Conservation (phyloP, 2,888 invertebrate genomes). For the Parnassius glacialis region DNA sequence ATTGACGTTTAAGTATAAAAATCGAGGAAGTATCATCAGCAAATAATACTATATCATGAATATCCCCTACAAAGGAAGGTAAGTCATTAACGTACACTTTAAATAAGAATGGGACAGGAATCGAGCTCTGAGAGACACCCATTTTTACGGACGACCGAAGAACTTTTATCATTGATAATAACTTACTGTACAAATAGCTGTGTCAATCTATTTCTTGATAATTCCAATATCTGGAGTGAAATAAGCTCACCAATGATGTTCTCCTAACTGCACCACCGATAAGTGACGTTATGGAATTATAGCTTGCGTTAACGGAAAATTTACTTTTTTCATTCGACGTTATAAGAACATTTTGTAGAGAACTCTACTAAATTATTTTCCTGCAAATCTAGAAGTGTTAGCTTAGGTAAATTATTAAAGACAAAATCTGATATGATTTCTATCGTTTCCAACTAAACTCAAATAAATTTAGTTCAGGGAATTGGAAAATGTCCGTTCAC, state of each 20-base stretch:
- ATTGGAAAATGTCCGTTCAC: slow-evolving; percentile 83
- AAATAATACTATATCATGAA: no score
- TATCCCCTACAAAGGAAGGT: no score
- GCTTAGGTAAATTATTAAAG: slow-evolving; percentile 84
- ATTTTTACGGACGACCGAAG: no score
- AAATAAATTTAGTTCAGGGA: slow-evolving; percentile 86
- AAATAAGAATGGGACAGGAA: no score
- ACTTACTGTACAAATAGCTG: slow-evolving; percentile 55
- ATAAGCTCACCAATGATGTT: slow-evolving; percentile 82
- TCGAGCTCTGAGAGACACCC: no score
- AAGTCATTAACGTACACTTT: no score
- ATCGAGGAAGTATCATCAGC: no score
- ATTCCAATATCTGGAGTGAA: slow-evolving; percentile 49
- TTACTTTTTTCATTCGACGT: slow-evolving; percentile 81
- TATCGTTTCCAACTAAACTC: slow-evolving; percentile 88
- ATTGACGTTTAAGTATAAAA: no score
- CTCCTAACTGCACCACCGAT: slow-evolving; percentile 75
- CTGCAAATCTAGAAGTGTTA: slow-evolving; percentile 87
- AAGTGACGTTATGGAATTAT: slow-evolving; percentile 78
- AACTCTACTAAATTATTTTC: slow-evolving; percentile 85
- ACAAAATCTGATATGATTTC: slow-evolving; percentile 84
- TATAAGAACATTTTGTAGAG: slow-evolving; percentile 82
- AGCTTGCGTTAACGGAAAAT: slow-evolving; percentile 86
- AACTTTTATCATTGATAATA: no score
- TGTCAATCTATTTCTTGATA: slow-evolving; percentile 47